Base-by-base conservation (phyloP, 2,888 invertebrate genomes). In the Chaetogeoica ovagalla region DNA sequence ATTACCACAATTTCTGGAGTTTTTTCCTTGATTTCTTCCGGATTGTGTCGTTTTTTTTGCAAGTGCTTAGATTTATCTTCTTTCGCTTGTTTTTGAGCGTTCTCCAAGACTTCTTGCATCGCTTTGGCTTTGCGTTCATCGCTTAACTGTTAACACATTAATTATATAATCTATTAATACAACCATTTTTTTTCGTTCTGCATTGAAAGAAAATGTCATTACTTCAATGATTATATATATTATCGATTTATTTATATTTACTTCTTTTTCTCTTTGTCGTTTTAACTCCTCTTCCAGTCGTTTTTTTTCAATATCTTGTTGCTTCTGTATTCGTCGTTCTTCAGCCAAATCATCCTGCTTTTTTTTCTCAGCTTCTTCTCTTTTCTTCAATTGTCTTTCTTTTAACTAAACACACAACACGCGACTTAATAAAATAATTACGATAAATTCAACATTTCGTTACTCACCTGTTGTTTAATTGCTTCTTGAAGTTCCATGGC, bases 401-500 rank as follows among this genome's bases (percentile, higher is more conserved):
- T 69, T 83, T 52, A 84, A 71, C 84, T 83, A 15, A 30, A 3
- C 19, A 57, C 6, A 19, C 0, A 57, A 11, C 23, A 57, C 30
- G 39, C 23, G 52, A 4, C 1, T 13, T 55, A 8, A 59, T 15
- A 15, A 15, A 39, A 48, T 48, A 13, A 48, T 48, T 60, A 0
- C 0, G 19, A 75, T 19, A 57, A 66, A 75, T 17, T 39, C 2
- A 66, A 43, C 19, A 19, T 48, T 43, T 2, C 39, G 1, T 11
- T 1, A 11, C 39, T 65, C 74, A 96, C 88, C 86, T 96, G 95
- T 85, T 91, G 91, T 84, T 93, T 89, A 84, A 96, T 94, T 19
- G 93, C 94, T 82, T 92, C 91, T 86, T 97, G 97, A 83, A 95
- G 91, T 85, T 94, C 95, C 82, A 94, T 86, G 0, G 95, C 95